These are phyloP conservation scores for Halichondria panicea DNA, from an alignment of 37 sponge, comb jelly and placozoan species.

Conservation along the genomic window DNA sequence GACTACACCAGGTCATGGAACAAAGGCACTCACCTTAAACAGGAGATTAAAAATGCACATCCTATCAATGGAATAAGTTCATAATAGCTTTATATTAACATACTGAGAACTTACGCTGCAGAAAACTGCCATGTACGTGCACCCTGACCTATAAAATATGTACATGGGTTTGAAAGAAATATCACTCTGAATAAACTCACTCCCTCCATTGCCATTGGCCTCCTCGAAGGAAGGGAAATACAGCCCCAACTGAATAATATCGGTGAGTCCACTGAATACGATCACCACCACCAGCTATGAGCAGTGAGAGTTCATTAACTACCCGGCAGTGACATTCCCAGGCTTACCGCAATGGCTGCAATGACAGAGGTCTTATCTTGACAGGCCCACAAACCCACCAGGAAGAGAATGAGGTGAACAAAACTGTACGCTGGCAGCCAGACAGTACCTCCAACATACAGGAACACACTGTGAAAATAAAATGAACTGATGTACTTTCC, in stretches of 20 bases:
- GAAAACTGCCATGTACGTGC: slow-evolving; percentile 47
- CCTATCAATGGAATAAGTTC: neutral
- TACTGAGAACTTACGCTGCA: slow-evolving; percentile 30
- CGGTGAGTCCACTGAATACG: slow-evolving; percentile 4
- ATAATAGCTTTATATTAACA: neutral
- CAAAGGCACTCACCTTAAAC: slow-evolving; percentile 9
- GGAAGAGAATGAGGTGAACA: slow-evolving; percentile 26
- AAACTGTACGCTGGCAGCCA: slow-evolving; percentile 42
- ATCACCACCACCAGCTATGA: slow-evolving; percentile 13
- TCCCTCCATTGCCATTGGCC: slow-evolving; percentile 13
- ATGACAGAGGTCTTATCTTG: slow-evolving; percentile 1
- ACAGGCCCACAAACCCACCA: slow-evolving; percentile 31
- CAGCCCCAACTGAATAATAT: slow-evolving; percentile 42
- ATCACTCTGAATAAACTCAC: neutral
- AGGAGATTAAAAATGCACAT: slow-evolving; percentile 41
- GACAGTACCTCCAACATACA: too few species aligned
- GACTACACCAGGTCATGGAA: neutral
- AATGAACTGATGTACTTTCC: neutral
- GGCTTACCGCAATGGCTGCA: slow-evolving; percentile 22
- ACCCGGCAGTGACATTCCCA: neutral
- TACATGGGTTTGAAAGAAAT: neutral
- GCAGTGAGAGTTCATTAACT: neutral
- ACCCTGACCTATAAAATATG: neutral
- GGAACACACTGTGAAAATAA: slow-evolving; percentile 7
- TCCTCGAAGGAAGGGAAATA: slow-evolving; percentile 8